Conservation (phyloP, 2,888 invertebrate species). For the Pseudoips prasinana region DNA sequence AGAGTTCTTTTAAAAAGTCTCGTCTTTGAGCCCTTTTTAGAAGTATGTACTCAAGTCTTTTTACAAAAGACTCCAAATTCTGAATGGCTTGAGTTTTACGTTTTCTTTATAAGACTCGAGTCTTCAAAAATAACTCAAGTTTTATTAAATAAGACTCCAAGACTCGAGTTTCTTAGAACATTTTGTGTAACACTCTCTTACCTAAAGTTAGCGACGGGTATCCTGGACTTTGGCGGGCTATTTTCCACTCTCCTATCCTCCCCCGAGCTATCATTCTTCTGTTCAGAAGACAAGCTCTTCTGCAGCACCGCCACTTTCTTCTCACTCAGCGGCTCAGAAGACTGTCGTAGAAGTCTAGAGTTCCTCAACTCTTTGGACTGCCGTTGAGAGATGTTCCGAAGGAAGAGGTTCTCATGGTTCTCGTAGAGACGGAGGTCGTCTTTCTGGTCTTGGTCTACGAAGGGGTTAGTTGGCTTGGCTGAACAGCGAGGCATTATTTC, state of each 20-base stretch:
- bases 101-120: too few relatives aligned
- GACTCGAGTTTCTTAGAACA: too few relatives aligned
- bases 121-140: too few relatives aligned
- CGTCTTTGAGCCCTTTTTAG: too few relatives aligned
- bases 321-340: conserved; percentile 66
- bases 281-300: conserved; percentile 70
- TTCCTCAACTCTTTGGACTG: conserved; percentile 67
- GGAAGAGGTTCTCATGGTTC: conserved; percentile 70
- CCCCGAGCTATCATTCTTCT: conserved; percentile 46
- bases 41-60: too few relatives aligned
- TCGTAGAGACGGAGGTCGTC: conserved; percentile 64
- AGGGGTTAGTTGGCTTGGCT: conserved; percentile 59
- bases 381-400: conserved; percentile 65
- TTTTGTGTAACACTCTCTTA: too few relatives aligned
- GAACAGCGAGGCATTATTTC: conserved; percentile 65
- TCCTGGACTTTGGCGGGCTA: conserved; percentile 63
- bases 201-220: conserved; percentile 73
- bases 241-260: conserved; percentile 43
- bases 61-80: too few relatives aligned
- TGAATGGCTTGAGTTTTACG: too few relatives aligned
- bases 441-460: conserved; percentile 48
- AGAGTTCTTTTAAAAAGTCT: too few relatives aligned
- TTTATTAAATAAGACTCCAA: too few relatives aligned
- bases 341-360: conserved; percentile 61
- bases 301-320: conserved; percentile 53